Evolutionary conservation across 2,797 vertebrate genomes (phyloP), one percentile per base, ranked within the genome.

Genomic region (Pelochelys cantorii): DNA sequence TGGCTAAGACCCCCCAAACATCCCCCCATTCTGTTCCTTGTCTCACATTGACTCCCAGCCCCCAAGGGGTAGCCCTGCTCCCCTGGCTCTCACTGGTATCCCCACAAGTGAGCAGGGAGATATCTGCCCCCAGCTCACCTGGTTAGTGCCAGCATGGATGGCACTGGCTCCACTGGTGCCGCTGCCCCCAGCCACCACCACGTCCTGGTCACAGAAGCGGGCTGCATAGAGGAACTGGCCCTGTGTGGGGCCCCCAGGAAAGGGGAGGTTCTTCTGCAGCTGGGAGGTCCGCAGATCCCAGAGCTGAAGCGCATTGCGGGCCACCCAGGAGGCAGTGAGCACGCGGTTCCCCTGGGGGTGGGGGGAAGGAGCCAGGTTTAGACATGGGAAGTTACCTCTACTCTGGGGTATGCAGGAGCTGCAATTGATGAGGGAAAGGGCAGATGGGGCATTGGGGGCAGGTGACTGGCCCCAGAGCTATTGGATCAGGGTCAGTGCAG

Each of bases 171-270:
- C 93, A 9, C 90, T 79, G 23, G 92, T 92, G 4, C 95, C 95
- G 1, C 95, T 94, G 74, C 94, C 95, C 11, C 96, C 95, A 0
- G 96, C 96, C n/a, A 96, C 9, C 25, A 95, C 86, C 29, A 90
- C 11, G 2, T 78, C 74, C 10, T 65, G 60, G 0, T 68, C 77
- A 71, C 93, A 95, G 89, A 95, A 96, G 14, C 34, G 84, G 48
- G 89, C 95, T 0, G 95, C 84, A 27, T 96, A 96, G 31, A 96
- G 92, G 79, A 96, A 96, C 42, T 95, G 88, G 11, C 96, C 95
- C 62, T 96, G 96, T 1, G 77, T 55, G 23, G 53, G 42, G n/a
- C 85, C 52, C 11, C 90, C 87, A 5, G 95, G 95, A 82, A 96
- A 95, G 11, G 88, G 88, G 20, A 96, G 34, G 37, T 90, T 86